Evolutionary conservation across 2,888 invertebrate genomes (phyloP), one percentile per base, ranked within the genome.

Genomic region (Cantharis flavilabris): DNA sequence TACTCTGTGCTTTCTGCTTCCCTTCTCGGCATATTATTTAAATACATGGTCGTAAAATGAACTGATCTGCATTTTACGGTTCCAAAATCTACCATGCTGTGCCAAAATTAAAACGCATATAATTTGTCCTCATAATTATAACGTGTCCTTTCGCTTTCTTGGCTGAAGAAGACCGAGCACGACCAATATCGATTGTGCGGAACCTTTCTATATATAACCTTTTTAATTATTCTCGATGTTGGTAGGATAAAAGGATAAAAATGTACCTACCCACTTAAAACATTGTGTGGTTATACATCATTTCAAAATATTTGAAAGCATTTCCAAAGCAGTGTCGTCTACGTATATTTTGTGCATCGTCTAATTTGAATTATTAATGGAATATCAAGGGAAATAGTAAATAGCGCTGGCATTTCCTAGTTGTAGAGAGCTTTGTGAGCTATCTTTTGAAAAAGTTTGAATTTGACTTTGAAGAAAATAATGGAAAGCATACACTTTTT

Each of bases 1-100:
- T 69, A 71, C 72, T 72, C 72, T 62, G 49, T 77, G 77, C 75
- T 72, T 75, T 77, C 70, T 71, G 70, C 74, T 69, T 72, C 75
- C 72, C 77, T 77, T 70, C 77, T 62, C 70, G 65, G 63, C 71
- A 75, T 75, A 77, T 75, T 77, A 77, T 77, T 77, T 77, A 77
- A 76, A 77, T 75, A 75, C 75, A 67, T 77, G 72, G 69, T 72
- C 69, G 70, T 77, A 75, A 75, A 77, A 77, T 77, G 77, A 77
- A 77, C 75, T 72, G 77, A 77, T 77, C 77, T 77, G 75, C 77
- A 77, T 77, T 77, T 77, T 77, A 74, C 77, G 72, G 75, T 75
- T 71, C 33, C 62, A 26, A 65, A 62, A 72, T 72, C 75, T 70
- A 72, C 75, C 65, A 67, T 67, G 65, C 26, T 67, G 65, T 67